Percentiles rank a stretch among this genome's conserved stretches.
Conservation (phyloP, 1,140 invertebrate species). For the Octopus sinensis region DNA sequence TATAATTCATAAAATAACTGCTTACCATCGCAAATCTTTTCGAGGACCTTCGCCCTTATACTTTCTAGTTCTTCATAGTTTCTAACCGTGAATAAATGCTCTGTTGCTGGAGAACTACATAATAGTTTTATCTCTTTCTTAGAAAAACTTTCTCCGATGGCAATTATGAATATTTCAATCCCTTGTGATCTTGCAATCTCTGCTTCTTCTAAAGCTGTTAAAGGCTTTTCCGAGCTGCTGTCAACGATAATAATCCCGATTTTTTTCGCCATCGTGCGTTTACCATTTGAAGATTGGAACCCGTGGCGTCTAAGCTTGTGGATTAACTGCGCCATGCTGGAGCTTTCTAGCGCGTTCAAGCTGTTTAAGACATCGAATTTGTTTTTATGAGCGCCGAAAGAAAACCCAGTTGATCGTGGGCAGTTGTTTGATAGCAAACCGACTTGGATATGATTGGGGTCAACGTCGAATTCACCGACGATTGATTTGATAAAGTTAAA, state of each 20-base stretch:
- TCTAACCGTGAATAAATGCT: slow-evolving; percentile 41
- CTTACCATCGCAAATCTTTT: slow-evolving; percentile 44
- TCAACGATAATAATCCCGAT: slow-evolving; percentile 42
- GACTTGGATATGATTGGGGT: slow-evolving; percentile 38
- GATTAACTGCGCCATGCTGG: slow-evolving; percentile 35
- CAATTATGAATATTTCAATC: slow-evolving; percentile 42
- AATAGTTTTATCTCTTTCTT: slow-evolving; percentile 39
- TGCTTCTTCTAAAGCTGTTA: slow-evolving; percentile 47
- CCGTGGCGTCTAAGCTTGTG: slow-evolving; percentile 31
- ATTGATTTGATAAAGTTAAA: slow-evolving; percentile 40
- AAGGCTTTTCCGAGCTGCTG: slow-evolving; percentile 34
- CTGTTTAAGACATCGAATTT: slow-evolving; percentile 25
- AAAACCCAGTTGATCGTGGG: slow-evolving; percentile 28
- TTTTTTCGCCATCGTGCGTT: slow-evolving; percentile 40
- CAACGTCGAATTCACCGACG: slow-evolving; percentile 35
- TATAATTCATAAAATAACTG: background rate
- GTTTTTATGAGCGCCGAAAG: slow-evolving; percentile 25
- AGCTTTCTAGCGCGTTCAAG: slow-evolving; percentile 24
- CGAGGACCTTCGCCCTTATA: slow-evolving; percentile 31
- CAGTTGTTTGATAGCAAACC: slow-evolving; percentile 39
- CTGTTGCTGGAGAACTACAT: slow-evolving; percentile 36
- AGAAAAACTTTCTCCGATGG: slow-evolving; percentile 33
- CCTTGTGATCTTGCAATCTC: slow-evolving; percentile 36
- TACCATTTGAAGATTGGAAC: slow-evolving; percentile 32
- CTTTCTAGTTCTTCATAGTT: slow-evolving; percentile 34